These are phyloP conservation scores for Thamnaconus septentrionalis DNA, from an alignment of 2,113 vertebrate genomes.

Conservation along the genomic window DNA sequence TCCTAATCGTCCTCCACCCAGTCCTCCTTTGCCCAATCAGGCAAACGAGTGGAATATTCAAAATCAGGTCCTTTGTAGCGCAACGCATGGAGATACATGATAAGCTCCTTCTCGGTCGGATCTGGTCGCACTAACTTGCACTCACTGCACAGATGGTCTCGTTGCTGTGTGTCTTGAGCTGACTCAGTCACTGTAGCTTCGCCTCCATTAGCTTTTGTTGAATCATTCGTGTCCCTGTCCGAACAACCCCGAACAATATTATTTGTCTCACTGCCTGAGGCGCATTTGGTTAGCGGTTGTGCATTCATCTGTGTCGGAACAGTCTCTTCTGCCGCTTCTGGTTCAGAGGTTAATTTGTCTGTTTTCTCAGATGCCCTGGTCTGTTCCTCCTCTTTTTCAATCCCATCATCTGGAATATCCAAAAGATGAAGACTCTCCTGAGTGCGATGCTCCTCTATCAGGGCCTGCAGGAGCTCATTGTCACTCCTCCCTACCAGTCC, in stretches of 20 bases:
- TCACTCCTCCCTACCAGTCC: conserved; percentile 83
- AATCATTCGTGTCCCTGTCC: neutral
- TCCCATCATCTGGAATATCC: conserved; percentile 62
- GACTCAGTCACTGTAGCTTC: neutral
- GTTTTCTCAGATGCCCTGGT: neutral
- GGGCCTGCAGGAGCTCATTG: conserved; percentile 84
- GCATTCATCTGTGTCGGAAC: conserved; percentile 1
- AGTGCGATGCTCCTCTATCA: conserved; percentile 85
- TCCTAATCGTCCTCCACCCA: conserved; percentile 77
- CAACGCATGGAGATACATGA: conserved; percentile 95
- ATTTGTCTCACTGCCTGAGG: neutral
- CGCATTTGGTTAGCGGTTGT: neutral
- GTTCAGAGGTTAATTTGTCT: neutral
- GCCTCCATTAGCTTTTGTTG: conserved; percentile 5
- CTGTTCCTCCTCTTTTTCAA: neutral
- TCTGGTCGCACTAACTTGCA: conserved; percentile 83
- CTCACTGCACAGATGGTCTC: conserved; percentile 86
- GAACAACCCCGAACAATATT: neutral
- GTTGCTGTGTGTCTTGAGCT: neutral
- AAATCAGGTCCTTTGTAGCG: conserved; percentile 91
- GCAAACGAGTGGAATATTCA: conserved; percentile 87
- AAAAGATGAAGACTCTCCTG: conserved; percentile 85
- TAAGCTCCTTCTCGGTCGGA: conserved; percentile 86
- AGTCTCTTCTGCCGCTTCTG: neutral
- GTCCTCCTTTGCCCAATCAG: conserved; percentile 90